Base-by-base conservation (phyloP, 2,888 invertebrate species). In the Synergus gifuensis region DNA sequence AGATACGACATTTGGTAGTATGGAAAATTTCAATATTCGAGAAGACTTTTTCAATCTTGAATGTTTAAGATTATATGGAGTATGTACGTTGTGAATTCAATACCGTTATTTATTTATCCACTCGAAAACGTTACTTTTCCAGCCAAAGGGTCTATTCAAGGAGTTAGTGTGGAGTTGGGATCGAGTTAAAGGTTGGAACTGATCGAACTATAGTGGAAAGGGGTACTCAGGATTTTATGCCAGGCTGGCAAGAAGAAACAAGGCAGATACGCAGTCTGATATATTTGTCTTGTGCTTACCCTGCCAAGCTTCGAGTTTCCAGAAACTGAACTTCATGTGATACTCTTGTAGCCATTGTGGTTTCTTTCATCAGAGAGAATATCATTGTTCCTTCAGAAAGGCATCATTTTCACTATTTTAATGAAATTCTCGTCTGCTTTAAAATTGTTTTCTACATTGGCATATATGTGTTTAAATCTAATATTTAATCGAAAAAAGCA, bases 221-320 rank as follows among this genome's bases (percentile, higher is more conserved):
- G 76, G 60, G 66, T 76, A 60, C 28, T 22, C 63, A 69, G 54
- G 77, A 81, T 78, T 77, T 78, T 46, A 63, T 67, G 62, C 73
- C 14, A 28, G 58, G 42, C 62, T 67, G 46, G 69, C 54, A 69
- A 64, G 36, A 66, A 66, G 62, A 62, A 73, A 58, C 79, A 62
- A 69, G 77, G 73, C 78, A 78, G 58, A 78, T 78, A 78, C 63
- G 46, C 63, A 62, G 66, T 36, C 62, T 78, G 81, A 81, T 81
- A 82, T 82, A 82, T 81, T 77, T 81, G 79, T 81, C 79, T 81
- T 77, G 79, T 76, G 78, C 81, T 79, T 66, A 79, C 76, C 46
- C 63, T 76, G 79, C 66, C 76, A 76, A 73, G 54, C 73, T 73
- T 73, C 36, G n/a, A 36, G 49, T 73, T 73, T 73, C 73, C 28